A percentile compares a stretch with the other conserved stretches of the same genome.
These are phyloP conservation scores for Nipponia nippon DNA, from an alignment of 2,113 vertebrate species.

Conservation along the genomic window DNA sequence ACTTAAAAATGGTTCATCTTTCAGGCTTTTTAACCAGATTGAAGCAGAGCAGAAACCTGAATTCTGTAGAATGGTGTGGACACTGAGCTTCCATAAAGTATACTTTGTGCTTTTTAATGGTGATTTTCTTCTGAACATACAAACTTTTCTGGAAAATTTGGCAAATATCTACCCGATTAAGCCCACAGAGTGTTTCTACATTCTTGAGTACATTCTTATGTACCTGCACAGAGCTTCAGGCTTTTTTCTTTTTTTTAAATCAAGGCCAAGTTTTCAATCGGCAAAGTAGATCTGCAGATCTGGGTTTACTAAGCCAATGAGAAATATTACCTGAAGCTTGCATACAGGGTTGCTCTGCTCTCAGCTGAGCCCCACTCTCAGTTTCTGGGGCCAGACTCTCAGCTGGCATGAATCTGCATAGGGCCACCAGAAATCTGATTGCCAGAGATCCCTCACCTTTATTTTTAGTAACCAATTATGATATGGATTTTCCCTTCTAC, in stretches of 20 bases:
- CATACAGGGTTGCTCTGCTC: not conserved
- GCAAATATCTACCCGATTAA: not conserved
- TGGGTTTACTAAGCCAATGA: not conserved
- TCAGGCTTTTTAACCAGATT: not conserved
- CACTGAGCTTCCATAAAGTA: not conserved
- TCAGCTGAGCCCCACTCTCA: not conserved
- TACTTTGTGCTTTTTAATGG: not conserved
- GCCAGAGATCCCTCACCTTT: not conserved
- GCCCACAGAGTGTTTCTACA: not conserved
- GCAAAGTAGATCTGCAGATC: not conserved
- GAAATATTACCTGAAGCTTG: not conserved
- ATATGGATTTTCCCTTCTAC: not conserved
- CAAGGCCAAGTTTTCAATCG: not conserved
- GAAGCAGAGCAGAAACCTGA: not conserved
- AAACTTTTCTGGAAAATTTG: not conserved
- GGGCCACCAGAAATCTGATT: not conserved
- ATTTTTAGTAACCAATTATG: not conserved
- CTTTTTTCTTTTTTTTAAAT: not conserved
- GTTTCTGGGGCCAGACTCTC: not conserved
- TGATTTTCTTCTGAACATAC: not conserved
- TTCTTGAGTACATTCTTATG: not conserved
- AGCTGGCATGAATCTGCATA: accelerated
- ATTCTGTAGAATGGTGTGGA: not conserved
- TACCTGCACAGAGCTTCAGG: not conserved
- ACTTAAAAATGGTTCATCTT: not conserved